Base-by-base conservation (phyloP, 2,888 invertebrate genomes). In the Julus scanicus region DNA sequence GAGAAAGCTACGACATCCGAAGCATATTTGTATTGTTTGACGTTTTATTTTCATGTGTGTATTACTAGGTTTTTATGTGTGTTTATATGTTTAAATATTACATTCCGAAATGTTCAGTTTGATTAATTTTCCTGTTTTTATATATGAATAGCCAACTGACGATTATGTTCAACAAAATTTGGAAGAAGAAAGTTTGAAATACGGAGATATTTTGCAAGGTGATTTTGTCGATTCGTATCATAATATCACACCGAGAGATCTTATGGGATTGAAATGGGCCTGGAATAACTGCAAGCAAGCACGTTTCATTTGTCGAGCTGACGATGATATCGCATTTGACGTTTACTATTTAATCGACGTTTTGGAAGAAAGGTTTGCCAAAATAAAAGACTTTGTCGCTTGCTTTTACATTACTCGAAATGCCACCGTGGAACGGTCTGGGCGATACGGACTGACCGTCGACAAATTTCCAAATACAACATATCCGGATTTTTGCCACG, bases 171-270 rank as follows among this genome's bases (percentile, higher is more conserved):
- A 48, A 15, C 84, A 37, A 48, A 17, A 13, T 40, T 80, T 87
- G 87, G 87, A 40, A 15, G 88, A 49, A 20, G 86, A 88, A 63
- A 86, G 57, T 20, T 40, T n/a, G 63, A 39, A 49, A 37, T 63
- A 88, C 20, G 88, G 88, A 39, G 88, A 88, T 37, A 57, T 88
- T n/a, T 39, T 88, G 13, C 88, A 88, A 86, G 88, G 88, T 11
- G 40, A 86, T n/a, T 88, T 88, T 20, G 20, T 29, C 2, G 88
- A 88, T 48, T 88, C 88, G 11, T 88, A 86, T 48, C 88, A 88
- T 29, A 88, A 88, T 63, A 84, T 88, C 17, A 86, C 86, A 40
- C n/a, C 83, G 1, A 20, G 88, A 20, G 88, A 88, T 63, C 85
- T 88, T 37, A 88, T 88, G 88, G 88, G 88, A 4, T 57, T 88